Base-by-base conservation (phyloP, 2,888 invertebrate species). In the Unio delphinus region DNA sequence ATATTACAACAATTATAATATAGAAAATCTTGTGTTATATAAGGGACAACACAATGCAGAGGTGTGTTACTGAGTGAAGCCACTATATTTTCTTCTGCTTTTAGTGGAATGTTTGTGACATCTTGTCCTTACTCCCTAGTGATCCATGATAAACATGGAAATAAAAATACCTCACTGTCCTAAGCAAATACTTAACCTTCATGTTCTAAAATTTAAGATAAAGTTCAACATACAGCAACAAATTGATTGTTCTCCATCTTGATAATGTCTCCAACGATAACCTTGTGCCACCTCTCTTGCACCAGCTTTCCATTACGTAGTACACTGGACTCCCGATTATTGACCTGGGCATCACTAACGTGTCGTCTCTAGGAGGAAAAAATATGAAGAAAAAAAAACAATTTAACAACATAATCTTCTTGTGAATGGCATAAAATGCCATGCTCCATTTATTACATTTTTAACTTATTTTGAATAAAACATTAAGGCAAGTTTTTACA, bases 161-260 rank as follows among this genome's bases (percentile, higher is more conserved):
- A 45, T 15, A 15, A 45, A 45, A 45, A 45, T 45, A 15, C 45
- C 45, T 45, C 15, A 11, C 15, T 45, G 45, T 45, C 45, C 45
- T 11, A 11, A 45, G 15, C 45, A 15, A 45, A 45, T 45, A 45
- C 15, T 45, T 45, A 15, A 45, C 45, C 45, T 45, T 45, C 45
- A 45, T 45, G 45, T 45, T 45, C 45, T 45, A 45, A 45, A 45
- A 45, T 45, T 45, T 45, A 45, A 45, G 45, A 45, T 45, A 45
- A 45, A 45, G 45, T 45, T 45, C 34, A 54, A 87, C 89, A 86
- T 79, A 92, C 92, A 63, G 99, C 98, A 80, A 99, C 97, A 92
- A 99, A 99, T 91, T 99, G 97, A 93, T 99, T 97, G 92, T 98
- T 98, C 92, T 98, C 97, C 96, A 99, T 95, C 84, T 97, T 94